Evolutionary conservation across 2,113 vertebrate genomes (phyloP).

Genomic region (Lepus timidus): DNA sequence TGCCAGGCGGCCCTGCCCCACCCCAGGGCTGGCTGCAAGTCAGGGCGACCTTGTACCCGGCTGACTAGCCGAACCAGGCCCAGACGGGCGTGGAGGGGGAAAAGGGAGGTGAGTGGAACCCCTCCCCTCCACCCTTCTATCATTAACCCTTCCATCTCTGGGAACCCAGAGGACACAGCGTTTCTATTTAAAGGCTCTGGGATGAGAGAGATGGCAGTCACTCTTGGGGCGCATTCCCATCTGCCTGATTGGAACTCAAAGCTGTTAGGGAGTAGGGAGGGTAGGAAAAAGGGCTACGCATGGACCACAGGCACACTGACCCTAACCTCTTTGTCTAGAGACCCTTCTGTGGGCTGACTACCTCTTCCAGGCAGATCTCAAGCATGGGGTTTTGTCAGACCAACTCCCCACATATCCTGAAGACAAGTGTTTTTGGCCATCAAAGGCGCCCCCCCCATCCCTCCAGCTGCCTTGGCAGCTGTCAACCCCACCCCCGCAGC

Average conservation of each 20-base stretch:
- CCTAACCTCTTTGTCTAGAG: slow-evolving; percentile 24
- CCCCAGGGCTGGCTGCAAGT: slow-evolving; percentile 82
- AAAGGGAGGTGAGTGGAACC: slow-evolving; percentile 50
- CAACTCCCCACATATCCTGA: slow-evolving; percentile 58
- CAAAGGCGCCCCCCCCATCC: slow-evolving; percentile 10
- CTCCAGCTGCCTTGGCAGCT: slow-evolving; percentile 77
- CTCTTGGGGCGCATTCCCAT: slow-evolving; percentile 59
- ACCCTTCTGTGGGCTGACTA: background rate
- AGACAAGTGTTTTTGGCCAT: slow-evolving; percentile 42
- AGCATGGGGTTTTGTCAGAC: slow-evolving; percentile 53
- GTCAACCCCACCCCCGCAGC: slow-evolving; percentile 71
- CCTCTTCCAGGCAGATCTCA: background rate
- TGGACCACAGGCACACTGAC: background rate
- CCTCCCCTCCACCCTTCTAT: slow-evolving; percentile 61
- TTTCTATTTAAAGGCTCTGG: slow-evolving; percentile 61
- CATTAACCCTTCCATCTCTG: slow-evolving; percentile 74
- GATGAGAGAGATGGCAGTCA: slow-evolving; percentile 66
- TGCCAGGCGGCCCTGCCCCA: slow-evolving; percentile 79
- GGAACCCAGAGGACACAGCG: slow-evolving; percentile 32
- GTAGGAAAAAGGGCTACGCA: background rate
- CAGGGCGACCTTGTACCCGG: slow-evolving; percentile 82
- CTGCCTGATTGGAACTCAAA: slow-evolving; percentile 58
- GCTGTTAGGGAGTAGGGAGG: background rate
- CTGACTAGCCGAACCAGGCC: slow-evolving; percentile 81
- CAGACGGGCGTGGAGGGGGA: slow-evolving; percentile 64